Percentiles rank a stretch among this genome's conserved stretches.
Evolutionary conservation across 2,888 invertebrate genomes (phyloP).

Genomic region (Phaonia tiefii): DNA sequence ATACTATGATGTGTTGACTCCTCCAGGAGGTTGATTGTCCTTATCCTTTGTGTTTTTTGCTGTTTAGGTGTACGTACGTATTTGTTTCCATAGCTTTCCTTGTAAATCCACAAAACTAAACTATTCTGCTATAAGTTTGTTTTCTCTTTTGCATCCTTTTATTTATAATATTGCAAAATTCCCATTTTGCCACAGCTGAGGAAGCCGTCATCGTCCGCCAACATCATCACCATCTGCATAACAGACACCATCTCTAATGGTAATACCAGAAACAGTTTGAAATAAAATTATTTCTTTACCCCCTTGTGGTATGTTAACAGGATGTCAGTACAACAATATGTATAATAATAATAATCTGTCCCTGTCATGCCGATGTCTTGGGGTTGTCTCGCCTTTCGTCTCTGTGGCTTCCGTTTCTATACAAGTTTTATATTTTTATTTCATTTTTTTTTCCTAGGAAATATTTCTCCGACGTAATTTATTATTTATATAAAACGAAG

Average conservation of each 20-base stretch:
- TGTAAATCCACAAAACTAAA: too few species aligned
- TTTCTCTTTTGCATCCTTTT: neutral
- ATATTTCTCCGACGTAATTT: neutral
- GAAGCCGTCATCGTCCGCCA: neutral
- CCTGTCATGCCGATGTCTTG: neutral
- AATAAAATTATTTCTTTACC: neutral
- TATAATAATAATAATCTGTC: too few species aligned
- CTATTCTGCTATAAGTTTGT: too few species aligned
- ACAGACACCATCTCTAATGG: neutral
- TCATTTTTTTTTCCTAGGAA: neutral
- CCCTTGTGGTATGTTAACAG: neutral
- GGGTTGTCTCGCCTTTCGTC: conserved; percentile 5
- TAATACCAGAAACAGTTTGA: neutral
- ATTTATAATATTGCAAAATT: neutral
- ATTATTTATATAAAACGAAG: conserved; percentile 18
- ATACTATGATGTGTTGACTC: too few species aligned
- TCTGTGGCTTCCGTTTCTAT: neutral
- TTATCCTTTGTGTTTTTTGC: too few species aligned
- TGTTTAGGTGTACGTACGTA: too few species aligned
- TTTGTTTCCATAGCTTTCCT: too few species aligned
- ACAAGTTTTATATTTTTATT: neutral
- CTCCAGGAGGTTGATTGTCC: too few species aligned
- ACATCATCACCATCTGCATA: neutral
- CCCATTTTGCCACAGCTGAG: neutral
- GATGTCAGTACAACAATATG: neutral